phyloP scores from a whole-genome alignment of 2,888 invertebrate genomes.

The Lacanobia wlatinum region DNA sequence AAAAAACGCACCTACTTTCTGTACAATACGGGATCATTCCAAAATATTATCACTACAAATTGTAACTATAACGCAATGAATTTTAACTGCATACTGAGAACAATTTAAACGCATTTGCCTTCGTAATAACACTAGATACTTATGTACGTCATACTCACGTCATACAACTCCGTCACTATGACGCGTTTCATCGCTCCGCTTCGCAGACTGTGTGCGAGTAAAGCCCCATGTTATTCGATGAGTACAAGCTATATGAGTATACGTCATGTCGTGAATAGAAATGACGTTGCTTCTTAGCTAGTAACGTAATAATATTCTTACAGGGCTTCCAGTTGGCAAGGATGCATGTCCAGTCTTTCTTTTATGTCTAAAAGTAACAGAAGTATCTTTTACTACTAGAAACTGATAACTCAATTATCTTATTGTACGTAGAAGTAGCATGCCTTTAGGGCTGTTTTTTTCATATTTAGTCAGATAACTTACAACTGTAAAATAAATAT shows the following conservation, averaged over 20 bases:
- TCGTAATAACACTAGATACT: background rate
- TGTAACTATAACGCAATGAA: too few species aligned
- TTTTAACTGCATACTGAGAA: background rate
- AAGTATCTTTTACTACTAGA: background rate
- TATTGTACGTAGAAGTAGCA: too few species aligned
- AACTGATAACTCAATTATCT: background rate
- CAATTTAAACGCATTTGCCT: background rate
- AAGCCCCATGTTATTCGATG: slow-evolving; percentile 7
- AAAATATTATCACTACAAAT: too few species aligned
- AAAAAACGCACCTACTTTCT: too few species aligned
- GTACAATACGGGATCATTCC: too few species aligned
- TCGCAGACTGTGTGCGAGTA: slow-evolving; percentile 17
- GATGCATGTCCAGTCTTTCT: background rate
- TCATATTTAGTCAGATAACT: too few species aligned
- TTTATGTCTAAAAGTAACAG: background rate
- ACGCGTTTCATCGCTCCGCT: slow-evolving; percentile 15
- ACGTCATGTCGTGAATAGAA: slow-evolving; percentile 52
- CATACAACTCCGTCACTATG: background rate
- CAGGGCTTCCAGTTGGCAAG: slow-evolving; percentile 14
- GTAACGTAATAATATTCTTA: background rate
- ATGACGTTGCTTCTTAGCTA: slow-evolving; percentile 41
- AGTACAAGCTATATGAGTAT: slow-evolving; percentile 11
- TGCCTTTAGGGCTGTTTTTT: too few species aligned
- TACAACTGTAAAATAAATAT: too few species aligned
- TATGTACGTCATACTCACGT: slow-evolving; percentile 5